A percentile compares a stretch with the other conserved stretches of the same genome.
Conservation (phyloP, 2,797 vertebrate species). For the Girardinus metallicus region DNA sequence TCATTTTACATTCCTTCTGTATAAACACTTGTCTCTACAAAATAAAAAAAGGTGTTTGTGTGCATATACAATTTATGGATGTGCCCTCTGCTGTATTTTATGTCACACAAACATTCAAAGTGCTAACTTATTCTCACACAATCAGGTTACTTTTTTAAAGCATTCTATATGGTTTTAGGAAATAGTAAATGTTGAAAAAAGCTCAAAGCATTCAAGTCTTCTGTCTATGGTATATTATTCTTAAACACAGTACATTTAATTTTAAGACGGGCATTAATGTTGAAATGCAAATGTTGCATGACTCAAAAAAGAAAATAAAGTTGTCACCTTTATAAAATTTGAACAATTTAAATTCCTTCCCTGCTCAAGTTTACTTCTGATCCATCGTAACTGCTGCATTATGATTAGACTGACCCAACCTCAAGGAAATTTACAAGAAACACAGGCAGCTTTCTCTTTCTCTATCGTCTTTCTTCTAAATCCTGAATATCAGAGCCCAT, state of each 20-base stretch:
- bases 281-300: background rate
- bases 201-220: background rate
- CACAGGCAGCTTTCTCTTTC: conserved; percentile 14
- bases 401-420: background rate
- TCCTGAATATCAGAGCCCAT: conserved; percentile 17
- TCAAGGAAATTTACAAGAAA: conserved; percentile 4
- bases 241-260: background rate
- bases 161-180: background rate
- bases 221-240: background rate
- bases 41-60: background rate
- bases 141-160: background rate
- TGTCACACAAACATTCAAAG: background rate
- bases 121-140: background rate
- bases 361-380: background rate
- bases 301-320: background rate
- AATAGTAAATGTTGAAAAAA: background rate
- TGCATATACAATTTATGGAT: background rate
- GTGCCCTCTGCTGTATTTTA: background rate
- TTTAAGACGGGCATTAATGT: background rate
- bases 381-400: background rate
- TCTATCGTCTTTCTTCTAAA: conserved; percentile 2
- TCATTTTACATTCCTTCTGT: background rate
- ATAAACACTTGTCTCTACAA: background rate
- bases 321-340: background rate
- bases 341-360: background rate